Conservation (phyloP, 2,113 vertebrate genomes). For the Brienomyrus brachyistius region DNA sequence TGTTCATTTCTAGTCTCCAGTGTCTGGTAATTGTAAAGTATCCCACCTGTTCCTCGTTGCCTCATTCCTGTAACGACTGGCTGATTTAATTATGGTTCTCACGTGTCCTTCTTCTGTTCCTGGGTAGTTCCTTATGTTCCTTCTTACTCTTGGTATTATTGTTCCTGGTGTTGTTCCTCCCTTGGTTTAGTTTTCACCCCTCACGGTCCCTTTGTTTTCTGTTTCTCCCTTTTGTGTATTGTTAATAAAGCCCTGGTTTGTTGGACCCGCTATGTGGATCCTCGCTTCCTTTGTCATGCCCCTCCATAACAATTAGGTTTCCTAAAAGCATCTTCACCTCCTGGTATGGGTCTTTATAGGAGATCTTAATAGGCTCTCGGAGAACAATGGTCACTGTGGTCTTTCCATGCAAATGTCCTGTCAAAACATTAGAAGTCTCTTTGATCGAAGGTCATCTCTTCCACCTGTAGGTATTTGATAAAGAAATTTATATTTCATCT, state of each 20-base stretch:
- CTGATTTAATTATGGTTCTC: neutral
- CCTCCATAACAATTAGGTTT: conserved; percentile 35
- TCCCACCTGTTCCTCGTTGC: neutral
- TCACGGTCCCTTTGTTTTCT: neutral
- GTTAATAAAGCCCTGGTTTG: neutral
- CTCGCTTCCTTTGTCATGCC: neutral
- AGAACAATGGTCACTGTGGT: conserved; percentile 58
- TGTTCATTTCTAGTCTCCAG: neutral
- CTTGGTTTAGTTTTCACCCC: neutral
- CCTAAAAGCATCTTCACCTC: conserved; percentile 76
- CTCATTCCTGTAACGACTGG: neutral
- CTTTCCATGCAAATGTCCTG: conserved; percentile 82
- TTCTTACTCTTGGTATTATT: neutral
- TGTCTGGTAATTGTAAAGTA: neutral
- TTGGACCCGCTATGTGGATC: neutral
- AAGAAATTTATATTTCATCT: conserved; percentile 86
- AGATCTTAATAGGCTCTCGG: conserved; percentile 61
- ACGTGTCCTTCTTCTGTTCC: neutral
- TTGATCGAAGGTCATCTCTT: conserved; percentile 90
- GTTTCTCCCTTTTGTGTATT: neutral
- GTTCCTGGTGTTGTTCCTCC: neutral
- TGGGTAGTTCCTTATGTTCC: neutral
- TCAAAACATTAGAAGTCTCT: conserved; percentile 77
- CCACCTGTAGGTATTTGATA: conserved; percentile 83
- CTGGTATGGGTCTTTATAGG: conserved; percentile 60